A percentile compares a stretch with the other conserved stretches of the same genome.
These are phyloP conservation scores for Neopelma chrysocephalum DNA, from an alignment of 2,797 vertebrate genomes.

Conservation along the genomic window DNA sequence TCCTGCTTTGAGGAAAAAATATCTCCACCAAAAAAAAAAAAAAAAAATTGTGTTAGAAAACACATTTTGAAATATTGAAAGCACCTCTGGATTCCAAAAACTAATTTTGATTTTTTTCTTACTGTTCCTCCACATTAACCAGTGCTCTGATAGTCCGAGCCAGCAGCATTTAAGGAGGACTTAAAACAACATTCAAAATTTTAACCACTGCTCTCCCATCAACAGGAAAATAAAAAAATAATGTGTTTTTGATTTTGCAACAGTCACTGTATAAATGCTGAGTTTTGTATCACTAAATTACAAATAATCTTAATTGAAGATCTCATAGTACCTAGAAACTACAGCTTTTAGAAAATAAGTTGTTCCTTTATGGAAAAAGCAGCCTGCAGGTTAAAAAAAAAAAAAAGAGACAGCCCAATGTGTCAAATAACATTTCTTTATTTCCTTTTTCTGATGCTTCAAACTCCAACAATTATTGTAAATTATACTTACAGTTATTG, in stretches of 20 bases:
- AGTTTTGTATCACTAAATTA: neutral
- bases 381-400: neutral
- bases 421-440: neutral
- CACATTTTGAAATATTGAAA: neutral
- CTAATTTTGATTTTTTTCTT: neutral
- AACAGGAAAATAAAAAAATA: neutral
- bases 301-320: neutral
- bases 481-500: neutral
- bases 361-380: neutral
- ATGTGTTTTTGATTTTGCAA: neutral
- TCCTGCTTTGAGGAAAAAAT: neutral
- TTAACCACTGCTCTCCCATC: neutral
- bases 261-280: neutral
- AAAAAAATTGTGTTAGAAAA: neutral
- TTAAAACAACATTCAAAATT: neutral
- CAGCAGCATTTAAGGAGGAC: neutral
- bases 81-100: neutral
- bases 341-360: neutral
- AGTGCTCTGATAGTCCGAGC: neutral
- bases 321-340: neutral
- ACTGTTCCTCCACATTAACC: neutral
- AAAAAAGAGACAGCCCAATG: neutral
- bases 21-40: accelerated
- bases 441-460: neutral
- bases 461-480: neutral